Conservation (phyloP, 1,140 invertebrate species). For the Neomicropteryx cornuta region DNA sequence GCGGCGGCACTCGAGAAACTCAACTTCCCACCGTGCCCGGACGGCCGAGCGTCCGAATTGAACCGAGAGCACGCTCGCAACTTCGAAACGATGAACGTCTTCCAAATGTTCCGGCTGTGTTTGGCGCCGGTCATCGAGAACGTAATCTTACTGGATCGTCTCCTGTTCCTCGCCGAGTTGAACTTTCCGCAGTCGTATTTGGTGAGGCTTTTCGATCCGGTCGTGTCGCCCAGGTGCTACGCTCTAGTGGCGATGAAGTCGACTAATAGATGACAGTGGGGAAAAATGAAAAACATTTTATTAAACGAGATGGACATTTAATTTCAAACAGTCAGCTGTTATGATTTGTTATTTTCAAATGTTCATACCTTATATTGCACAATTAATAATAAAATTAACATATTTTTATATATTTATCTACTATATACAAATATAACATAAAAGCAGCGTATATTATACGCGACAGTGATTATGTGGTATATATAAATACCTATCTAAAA, state of each 20-base stretch:
- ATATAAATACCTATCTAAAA: no score
- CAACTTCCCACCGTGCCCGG: conserved; percentile 29
- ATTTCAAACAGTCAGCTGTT: no score
- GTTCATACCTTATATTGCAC: no score
- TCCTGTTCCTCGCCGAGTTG: conserved; percentile 66
- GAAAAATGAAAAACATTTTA: no score
- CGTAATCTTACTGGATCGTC: conserved; percentile 72
- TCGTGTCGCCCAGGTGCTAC: conserved; percentile 66
- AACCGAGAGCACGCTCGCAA: conserved; percentile 32
- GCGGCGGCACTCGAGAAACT: conserved; percentile 48
- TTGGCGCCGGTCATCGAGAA: conserved; percentile 77
- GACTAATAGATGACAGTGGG: no score
- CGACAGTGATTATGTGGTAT: no score
- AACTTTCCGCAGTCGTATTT: conserved; percentile 50
- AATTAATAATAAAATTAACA: no score
- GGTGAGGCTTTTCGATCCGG: conserved; percentile 63
- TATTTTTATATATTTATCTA: no score
- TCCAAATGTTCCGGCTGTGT: conserved; percentile 70
- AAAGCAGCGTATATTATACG: no score
- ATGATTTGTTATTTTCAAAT: no score
- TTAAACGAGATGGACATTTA: no score
- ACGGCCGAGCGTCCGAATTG: conserved; percentile 36
- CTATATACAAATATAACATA: no score
- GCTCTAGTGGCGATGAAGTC: conserved; percentile 56
- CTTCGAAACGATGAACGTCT: conserved; percentile 59